phyloP scores from a whole-genome alignment of 2,113 vertebrate species.

The Mugil cephalus region DNA sequence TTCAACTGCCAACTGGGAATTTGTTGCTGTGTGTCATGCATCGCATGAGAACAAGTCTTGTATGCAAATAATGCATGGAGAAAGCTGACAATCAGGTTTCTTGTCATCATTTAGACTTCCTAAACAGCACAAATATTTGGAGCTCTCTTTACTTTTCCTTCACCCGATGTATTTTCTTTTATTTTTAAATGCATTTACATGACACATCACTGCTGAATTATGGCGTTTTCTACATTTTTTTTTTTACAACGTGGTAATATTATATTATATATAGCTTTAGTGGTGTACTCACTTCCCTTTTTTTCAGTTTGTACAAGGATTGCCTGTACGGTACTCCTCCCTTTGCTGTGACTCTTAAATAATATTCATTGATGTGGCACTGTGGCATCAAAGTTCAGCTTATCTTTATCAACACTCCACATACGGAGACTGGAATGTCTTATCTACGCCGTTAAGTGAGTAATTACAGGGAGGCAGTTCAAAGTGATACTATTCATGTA shows the following conservation, averaged over 20 bases:
- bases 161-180: no score
- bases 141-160: no score
- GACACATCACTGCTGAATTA: no score
- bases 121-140: no score
- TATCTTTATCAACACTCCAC: constrained; percentile 11
- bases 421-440: not conserved
- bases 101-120: no score
- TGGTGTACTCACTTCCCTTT: not conserved
- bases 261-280: not conserved
- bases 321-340: not conserved
- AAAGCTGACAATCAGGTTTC: no score
- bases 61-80: not conserved
- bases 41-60: not conserved
- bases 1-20: constrained; percentile 51
- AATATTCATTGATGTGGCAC: not conserved
- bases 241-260: not conserved
- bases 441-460: not conserved
- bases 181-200: no score
- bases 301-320: constrained; percentile 4
- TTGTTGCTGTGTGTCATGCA: constrained; percentile 27
- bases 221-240: not conserved
- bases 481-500: no score
- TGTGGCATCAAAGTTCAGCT: not conserved
- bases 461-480: not conserved
- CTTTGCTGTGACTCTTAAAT: not conserved